Evolutionary conservation across 2,888 invertebrate species (phyloP).

Genomic region (Himalopsyche tibetana): DNA sequence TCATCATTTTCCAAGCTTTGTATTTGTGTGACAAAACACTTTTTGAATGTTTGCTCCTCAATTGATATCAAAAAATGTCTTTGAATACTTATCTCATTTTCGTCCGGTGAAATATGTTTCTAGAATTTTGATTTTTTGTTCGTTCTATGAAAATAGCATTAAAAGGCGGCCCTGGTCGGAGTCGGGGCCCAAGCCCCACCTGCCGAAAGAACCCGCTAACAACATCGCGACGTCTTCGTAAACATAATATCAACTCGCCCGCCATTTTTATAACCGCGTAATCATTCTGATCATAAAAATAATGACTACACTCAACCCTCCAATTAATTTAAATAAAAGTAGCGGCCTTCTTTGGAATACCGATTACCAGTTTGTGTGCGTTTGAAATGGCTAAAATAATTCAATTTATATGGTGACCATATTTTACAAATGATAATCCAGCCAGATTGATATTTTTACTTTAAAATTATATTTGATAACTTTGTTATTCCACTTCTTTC

Average conservation of each 20-base stretch:
- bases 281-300: conserved; percentile 20
- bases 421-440: not conserved
- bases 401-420: not conserved
- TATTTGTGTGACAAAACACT: too few species aligned
- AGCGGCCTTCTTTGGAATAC: not conserved
- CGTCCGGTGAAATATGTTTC: too few species aligned
- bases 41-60: too few species aligned
- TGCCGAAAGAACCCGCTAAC: not conserved
- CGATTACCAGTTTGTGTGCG: not conserved
- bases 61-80: too few species aligned
- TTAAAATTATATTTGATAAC: too few species aligned
- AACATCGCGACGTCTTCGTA: not conserved
- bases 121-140: too few species aligned
- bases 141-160: too few species aligned
- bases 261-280: conserved; percentile 13
- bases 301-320: conserved; percentile 20
- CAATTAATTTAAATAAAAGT: conserved; percentile 30
- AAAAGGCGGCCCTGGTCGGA: not conserved
- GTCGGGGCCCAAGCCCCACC: not conserved
- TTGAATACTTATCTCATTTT: too few species aligned
- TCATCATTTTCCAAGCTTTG: too few species aligned
- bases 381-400: conserved; percentile 7
- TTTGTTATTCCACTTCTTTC: too few species aligned
- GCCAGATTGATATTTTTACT: too few species aligned
- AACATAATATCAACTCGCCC: conserved; percentile 1